phyloP scores from a whole-genome alignment of 2,888 invertebrate species.

The Xanthia icteritia region DNA sequence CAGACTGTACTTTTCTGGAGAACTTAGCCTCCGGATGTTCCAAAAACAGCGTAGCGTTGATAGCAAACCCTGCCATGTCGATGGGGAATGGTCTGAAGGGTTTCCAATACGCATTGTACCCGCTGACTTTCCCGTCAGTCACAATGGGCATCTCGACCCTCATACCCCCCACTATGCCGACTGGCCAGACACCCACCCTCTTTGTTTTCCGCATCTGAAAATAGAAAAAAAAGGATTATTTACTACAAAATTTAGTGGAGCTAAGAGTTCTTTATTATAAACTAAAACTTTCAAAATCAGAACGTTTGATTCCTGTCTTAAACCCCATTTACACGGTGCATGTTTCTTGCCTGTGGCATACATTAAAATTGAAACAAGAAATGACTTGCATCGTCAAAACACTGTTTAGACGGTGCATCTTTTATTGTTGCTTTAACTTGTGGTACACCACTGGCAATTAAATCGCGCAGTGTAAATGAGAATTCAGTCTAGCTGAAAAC shows the following conservation, averaged over 20 bases:
- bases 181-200: conserved; percentile 98
- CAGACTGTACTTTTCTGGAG: conserved; percentile 95
- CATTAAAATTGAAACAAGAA: not conserved
- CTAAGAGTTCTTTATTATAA: not conserved
- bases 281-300: no score
- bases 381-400: not conserved
- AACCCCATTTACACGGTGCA: no score
- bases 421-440: no score
- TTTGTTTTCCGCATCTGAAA: conserved; percentile 95
- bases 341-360: not conserved
- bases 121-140: conserved; percentile 88
- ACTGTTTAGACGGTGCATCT: not conserved
- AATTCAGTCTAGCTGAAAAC: no score
- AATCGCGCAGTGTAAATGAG: no score
- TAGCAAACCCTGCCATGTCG: conserved; percentile 99
- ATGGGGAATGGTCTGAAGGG: conserved; percentile 98
- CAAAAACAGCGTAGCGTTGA: conserved; percentile 94
- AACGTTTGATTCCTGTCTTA: no score
- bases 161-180: conserved; percentile 98
- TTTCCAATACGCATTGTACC: conserved; percentile 95
- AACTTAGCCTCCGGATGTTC: conserved; percentile 94
- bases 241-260: no score
- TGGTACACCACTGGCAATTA: no score
- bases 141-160: conserved; percentile 97
- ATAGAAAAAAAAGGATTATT: not conserved